Base-by-base conservation (phyloP, 2,888 invertebrate species). In the Pollenia griseotomentosa region DNA sequence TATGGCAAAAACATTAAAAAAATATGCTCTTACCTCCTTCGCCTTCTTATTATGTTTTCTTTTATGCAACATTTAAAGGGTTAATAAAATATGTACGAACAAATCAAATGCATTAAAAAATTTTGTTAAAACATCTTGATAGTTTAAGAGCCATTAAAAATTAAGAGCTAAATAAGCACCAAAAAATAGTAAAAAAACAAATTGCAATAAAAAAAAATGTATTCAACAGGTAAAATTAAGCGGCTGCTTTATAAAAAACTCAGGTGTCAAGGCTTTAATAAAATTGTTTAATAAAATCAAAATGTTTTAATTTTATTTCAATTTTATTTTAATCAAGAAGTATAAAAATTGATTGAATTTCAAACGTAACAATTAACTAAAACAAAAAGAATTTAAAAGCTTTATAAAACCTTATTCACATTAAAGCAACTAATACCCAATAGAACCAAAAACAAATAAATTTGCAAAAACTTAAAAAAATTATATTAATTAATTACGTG, bases 201-300 rank as follows among this genome's bases (percentile, higher is more conserved):
- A 33, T 33, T 6, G 42, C 12, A 53, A 55, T 16, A 57, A 4
- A 11, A 42, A 40, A 57, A n/a, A 44, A 11, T 12, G 1, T n/a
- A 23, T 40, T 10, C 16, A 23, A 59, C 57, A 73, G 3, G 7
- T 16, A 44, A 8, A 1, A 42, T 42, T 61, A 5, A 9, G n/a
- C 40, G 33, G 61, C 42, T 61, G 42, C 44, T 44, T 1, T 2
- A 11, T 63, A 7, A 16, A 23, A 42, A 12, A 63, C 11, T 16
- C 42, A 19, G 6, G 7, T 6, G 61, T 44, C 46, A 65, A 46
- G 65, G 46, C 65, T 65, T 19, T 65, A 65, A 65, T 46, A 19
- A 19, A 19, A 19, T 19, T 19, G 19, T 46, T 16, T 65, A 65
- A 65, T 46, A 65, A 61, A 65, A 46, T 46, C 0, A 10, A 19